A percentile compares a stretch with the other conserved stretches of the same genome.
These are phyloP conservation scores for Megalonaias nervosa DNA, from an alignment of 1,140 invertebrate species.

Conservation along the genomic window DNA sequence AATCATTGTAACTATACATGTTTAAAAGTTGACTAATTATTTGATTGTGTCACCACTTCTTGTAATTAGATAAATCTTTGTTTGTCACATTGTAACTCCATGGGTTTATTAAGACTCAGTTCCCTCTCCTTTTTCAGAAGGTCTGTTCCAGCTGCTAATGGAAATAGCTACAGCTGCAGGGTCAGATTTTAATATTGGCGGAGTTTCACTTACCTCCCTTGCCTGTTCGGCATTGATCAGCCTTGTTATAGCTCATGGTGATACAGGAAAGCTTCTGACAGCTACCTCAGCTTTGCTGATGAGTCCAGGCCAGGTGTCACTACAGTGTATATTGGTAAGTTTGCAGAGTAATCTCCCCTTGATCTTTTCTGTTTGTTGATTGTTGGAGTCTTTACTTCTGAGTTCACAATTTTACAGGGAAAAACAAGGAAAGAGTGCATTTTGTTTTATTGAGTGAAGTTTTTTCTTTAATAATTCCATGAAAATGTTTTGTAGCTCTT, in stretches of 20 bases:
- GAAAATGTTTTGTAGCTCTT: too few relatives aligned
- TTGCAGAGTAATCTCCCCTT: not conserved
- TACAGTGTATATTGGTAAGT: slow-evolving; percentile 84
- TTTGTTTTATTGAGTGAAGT: too few relatives aligned
- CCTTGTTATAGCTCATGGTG: slow-evolving; percentile 91
- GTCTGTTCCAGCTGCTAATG: slow-evolving; percentile 84
- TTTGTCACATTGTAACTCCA: not conserved
- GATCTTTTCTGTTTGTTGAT: too few relatives aligned
- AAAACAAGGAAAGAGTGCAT: too few relatives aligned
- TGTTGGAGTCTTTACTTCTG: too few relatives aligned
- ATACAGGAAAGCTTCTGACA: slow-evolving; percentile 91
- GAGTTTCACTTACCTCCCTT: slow-evolving; percentile 81
- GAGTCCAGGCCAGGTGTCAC: slow-evolving; percentile 83
- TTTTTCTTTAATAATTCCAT: too few relatives aligned
- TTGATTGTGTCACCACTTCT: not conserved
- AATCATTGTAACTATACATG: not conserved
- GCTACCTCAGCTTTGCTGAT: slow-evolving; percentile 91
- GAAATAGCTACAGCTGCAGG: slow-evolving; percentile 79
- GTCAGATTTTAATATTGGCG: slow-evolving; percentile 46
- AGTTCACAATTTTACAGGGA: too few relatives aligned
- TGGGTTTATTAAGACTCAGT: not conserved
- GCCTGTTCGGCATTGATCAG: slow-evolving; percentile 93
- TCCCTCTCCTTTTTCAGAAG: slow-evolving; percentile 74
- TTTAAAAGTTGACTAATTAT: not conserved
- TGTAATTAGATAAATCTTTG: not conserved